A percentile compares a stretch with the other conserved stretches of the same genome.
phyloP scores from a whole-genome alignment of 2,797 vertebrate species.

The Phoxinus dragarum region DNA sequence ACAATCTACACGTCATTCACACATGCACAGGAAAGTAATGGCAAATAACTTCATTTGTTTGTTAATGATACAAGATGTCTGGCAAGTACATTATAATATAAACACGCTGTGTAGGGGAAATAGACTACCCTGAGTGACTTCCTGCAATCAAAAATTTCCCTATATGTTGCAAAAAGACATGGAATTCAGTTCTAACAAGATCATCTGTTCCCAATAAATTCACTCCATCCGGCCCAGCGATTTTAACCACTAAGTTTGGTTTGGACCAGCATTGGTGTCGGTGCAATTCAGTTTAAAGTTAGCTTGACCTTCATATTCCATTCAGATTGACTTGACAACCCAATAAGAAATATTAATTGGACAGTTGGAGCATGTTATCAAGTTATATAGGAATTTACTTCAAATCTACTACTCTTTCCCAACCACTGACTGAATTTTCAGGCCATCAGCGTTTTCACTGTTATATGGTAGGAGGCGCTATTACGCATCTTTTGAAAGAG shows the following conservation, averaged over 20 bases:
- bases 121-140: neutral
- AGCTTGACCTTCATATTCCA: neutral
- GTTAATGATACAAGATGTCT: neutral
- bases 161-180: neutral
- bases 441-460: too few relatives aligned
- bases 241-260: neutral
- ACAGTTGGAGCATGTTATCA: neutral
- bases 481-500: too few relatives aligned
- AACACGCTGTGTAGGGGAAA: neutral
- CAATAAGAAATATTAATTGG: neutral
- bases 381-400: neutral
- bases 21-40: neutral
- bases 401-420: too few relatives aligned
- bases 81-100: constrained; percentile 8
- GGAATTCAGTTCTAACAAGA: neutral
- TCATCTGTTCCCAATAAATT: neutral
- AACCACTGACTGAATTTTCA: too few relatives aligned
- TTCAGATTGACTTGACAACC: neutral
- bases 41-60: neutral
- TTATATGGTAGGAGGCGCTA: too few relatives aligned
- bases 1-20: neutral
- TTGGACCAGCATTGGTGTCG: neutral
- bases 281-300: neutral
- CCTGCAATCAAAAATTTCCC: neutral
- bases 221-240: too few relatives aligned